Conservation (phyloP, 2,888 invertebrate genomes). For the Venusia cambrica region DNA sequence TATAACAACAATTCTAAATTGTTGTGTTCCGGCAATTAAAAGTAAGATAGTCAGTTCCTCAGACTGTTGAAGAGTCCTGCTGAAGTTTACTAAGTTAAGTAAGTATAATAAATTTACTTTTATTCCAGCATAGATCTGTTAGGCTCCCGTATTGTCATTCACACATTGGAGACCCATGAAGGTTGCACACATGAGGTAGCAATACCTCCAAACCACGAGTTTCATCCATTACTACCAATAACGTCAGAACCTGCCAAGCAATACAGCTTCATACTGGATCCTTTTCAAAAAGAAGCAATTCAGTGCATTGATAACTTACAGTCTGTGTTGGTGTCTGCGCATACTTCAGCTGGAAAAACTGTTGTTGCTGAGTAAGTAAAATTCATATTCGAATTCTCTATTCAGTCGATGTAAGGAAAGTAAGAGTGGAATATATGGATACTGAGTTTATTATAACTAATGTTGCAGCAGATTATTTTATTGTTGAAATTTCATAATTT, state of each 20-base stretch:
- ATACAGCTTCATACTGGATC: constrained; percentile 97
- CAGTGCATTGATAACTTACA: constrained; percentile 98
- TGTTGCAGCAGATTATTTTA: no score
- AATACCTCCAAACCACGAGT: constrained; percentile 92
- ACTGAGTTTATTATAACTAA: no score
- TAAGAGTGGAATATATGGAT: no score
- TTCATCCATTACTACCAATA: constrained; percentile 81
- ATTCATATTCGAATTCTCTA: no score
- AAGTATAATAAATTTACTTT: no score
- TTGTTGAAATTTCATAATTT: no score
- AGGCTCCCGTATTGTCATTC: constrained; percentile 91
- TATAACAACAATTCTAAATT: no score
- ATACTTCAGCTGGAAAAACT: constrained; percentile 99
- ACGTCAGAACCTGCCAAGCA: constrained; percentile 91
- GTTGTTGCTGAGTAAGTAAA: constrained; percentile 98
- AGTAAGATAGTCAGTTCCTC: no score
- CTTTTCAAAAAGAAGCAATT: constrained; percentile 98
- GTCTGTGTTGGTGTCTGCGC: constrained; percentile 98
- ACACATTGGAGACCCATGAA: constrained; percentile 93
- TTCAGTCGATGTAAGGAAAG: no score
- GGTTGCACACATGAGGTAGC: constrained; percentile 98
- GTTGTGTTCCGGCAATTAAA: no score
- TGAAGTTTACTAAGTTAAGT: no score
- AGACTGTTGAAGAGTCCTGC: no score
- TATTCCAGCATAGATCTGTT: constrained; percentile 86